Conservation (phyloP, 2,888 invertebrate species). For the Spodoptera picta region DNA sequence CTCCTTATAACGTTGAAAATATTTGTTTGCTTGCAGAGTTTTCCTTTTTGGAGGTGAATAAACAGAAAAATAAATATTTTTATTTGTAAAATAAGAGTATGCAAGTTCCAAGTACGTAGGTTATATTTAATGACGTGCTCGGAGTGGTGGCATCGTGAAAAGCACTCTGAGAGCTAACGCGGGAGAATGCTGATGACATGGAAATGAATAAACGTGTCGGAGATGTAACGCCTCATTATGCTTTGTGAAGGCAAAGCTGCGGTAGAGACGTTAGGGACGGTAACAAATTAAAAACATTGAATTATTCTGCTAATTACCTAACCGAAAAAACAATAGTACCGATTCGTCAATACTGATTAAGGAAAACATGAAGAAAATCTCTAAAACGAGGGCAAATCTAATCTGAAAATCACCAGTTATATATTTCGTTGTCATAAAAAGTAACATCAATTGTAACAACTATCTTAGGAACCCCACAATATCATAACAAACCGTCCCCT, state of each 20-base stretch:
- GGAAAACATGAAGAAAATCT: too few species aligned
- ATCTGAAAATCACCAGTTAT: too few species aligned
- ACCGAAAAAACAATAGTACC: too few species aligned
- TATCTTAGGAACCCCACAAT: neutral
- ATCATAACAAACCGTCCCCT: constrained; percentile 22
- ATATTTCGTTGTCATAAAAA: too few species aligned
- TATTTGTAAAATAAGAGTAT: neutral
- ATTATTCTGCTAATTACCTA: too few species aligned
- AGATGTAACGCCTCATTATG: constrained; percentile 46
- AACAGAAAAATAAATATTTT: neutral
- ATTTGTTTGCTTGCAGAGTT: constrained; percentile 5
- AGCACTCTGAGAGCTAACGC: constrained; percentile 22
- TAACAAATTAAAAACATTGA: neutral
- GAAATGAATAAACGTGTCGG: constrained; percentile 42
- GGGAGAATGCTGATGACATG: constrained; percentile 34
- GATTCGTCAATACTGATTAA: too few species aligned
- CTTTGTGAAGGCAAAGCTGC: constrained; percentile 31
- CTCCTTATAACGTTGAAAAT: constrained; percentile 16
- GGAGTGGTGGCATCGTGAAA: constrained; percentile 13
- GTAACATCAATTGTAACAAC: neutral
- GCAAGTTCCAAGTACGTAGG: neutral
- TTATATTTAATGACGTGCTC: constrained; percentile 38
- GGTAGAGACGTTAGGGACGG: neutral
- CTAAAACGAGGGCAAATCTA: too few species aligned
- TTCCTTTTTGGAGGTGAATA: neutral